These are phyloP conservation scores for Beroe ovata DNA, from an alignment of 37 sponge, comb jelly and placozoan genomes.

Conservation along the genomic window DNA sequence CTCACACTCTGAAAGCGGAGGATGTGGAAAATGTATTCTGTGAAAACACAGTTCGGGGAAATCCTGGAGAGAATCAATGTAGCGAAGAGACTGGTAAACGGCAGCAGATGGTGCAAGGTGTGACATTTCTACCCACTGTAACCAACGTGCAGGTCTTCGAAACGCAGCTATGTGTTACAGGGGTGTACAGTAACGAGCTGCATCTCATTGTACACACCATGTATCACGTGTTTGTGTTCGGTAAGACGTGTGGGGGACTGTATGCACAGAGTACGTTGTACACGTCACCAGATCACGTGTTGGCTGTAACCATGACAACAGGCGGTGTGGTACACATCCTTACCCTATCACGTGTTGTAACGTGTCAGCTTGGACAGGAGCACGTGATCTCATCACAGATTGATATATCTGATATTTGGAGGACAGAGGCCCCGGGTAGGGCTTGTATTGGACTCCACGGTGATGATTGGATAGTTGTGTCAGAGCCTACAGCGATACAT, in stretches of 20 bases:
- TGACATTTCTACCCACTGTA: neutral
- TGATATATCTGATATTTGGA: conserved; percentile 7
- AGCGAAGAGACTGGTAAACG: neutral
- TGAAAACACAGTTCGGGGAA: neutral
- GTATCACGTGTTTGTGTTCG: conserved; percentile 32
- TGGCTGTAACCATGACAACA: neutral
- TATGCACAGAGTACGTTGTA: neutral
- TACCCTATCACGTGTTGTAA: neutral
- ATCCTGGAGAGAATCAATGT: neutral
- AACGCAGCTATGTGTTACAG: neutral
- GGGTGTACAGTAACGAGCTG: neutral
- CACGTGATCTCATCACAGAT: neutral
- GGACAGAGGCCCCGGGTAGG: neutral
- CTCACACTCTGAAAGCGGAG: neutral
- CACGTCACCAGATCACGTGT: conserved; percentile 5
- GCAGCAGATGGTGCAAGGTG: neutral
- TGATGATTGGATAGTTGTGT: neutral
- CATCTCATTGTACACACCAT: neutral
- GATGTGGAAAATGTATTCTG: neutral
- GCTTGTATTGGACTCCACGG: neutral
- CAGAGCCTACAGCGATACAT: conserved; percentile 1
- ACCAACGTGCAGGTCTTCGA: neutral
- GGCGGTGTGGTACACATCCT: neutral
- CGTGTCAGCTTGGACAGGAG: neutral
- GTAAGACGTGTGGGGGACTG: neutral